Evolutionary conservation across 2,888 invertebrate species (phyloP), one percentile per base, ranked within the genome.

Genomic region (Ochropacha duplaris): DNA sequence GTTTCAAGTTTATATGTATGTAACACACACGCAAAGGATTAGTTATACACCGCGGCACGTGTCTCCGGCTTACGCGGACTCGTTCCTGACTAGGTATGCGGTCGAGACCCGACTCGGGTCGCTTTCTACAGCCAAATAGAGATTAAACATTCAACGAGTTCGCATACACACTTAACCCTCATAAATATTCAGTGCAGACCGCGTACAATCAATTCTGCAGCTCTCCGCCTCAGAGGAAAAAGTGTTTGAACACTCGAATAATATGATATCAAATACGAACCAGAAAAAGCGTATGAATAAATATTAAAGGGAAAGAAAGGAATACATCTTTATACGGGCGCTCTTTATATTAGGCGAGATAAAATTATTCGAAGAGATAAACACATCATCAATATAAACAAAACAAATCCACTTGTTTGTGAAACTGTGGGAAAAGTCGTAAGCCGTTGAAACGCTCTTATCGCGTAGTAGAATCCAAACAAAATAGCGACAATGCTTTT

Each of bases 131-230:
- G 71, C 83, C 86, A 85, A 86, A 87, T 83, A 86, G 69, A 88
- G 87, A 92, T 92, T 91, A 92, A 92, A 92, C 89, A 92, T 92
- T 92, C 92, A 92, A 84, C 83, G 87, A 87, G 85, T 88, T 88
- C 87, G 85, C 87, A 87, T 89, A 90, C 87, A 91, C 91, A 91
- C 92, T 91, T 91, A 89, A 88, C 90, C 88, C 88, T 90, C 84
- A 90, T 92, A 90, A 90, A 92, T 92, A 92, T 92, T 90, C 90
- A 88, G 83, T 66, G 68, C 78, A 84, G 84, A 88, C 84, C 87
- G 79, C 88, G 85, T 79, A 88, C 90, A 90, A 92, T 90, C 90
- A 91, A 91, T 92, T 91, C 89, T 86, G 83, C 81, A 82, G 79
- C 81, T 78, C 73, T 76, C 74, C 71, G 74, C 71, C 68, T 65